Evolutionary conservation across 2,888 invertebrate species (phyloP).

Genomic region (Azorinus chamasolen): DNA sequence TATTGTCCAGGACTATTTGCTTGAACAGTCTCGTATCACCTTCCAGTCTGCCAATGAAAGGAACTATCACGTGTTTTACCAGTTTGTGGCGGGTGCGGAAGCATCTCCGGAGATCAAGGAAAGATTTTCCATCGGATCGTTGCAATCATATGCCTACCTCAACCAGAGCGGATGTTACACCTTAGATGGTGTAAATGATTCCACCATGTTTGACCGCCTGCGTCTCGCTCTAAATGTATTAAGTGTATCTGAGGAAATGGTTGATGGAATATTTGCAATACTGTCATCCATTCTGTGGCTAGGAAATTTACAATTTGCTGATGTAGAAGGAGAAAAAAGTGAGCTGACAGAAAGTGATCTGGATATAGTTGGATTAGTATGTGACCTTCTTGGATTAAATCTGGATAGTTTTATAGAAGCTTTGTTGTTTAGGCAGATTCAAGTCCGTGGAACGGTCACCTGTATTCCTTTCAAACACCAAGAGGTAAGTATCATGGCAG

Average conservation of each 20-base stretch:
- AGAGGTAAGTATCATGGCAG: conserved; percentile 74
- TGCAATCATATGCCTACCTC: conserved; percentile 78
- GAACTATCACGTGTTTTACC: conserved; percentile 99
- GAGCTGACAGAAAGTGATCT: conserved; percentile 72
- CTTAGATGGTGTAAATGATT: conserved; percentile 78
- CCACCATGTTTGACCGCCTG: conserved; percentile 79
- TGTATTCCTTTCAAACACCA: conserved; percentile 82
- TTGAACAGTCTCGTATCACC: conserved; percentile 96
- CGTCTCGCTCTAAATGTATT: conserved; percentile 82
- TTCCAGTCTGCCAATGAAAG: conserved; percentile 95
- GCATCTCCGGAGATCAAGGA: conserved; percentile 75
- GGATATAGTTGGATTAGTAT: conserved; percentile 73
- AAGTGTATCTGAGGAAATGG: conserved; percentile 77
- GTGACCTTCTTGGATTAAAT: conserved; percentile 78
- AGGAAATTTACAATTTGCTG: conserved; percentile 80
- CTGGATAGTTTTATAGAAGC: conserved; percentile 73
- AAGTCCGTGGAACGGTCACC: conserved; percentile 81
- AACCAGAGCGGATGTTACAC: conserved; percentile 81
- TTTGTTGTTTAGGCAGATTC: conserved; percentile 79
- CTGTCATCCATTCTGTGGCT: conserved; percentile 79
- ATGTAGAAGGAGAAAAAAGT: conserved; percentile 82
- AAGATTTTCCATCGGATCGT: conserved; percentile 71
- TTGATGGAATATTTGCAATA: conserved; percentile 80
- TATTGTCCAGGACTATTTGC: conserved; percentile 91
- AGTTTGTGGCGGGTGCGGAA: conserved; percentile 93